Conservation (phyloP, 2,888 invertebrate genomes). For the Didymodactylos carnosus region DNA sequence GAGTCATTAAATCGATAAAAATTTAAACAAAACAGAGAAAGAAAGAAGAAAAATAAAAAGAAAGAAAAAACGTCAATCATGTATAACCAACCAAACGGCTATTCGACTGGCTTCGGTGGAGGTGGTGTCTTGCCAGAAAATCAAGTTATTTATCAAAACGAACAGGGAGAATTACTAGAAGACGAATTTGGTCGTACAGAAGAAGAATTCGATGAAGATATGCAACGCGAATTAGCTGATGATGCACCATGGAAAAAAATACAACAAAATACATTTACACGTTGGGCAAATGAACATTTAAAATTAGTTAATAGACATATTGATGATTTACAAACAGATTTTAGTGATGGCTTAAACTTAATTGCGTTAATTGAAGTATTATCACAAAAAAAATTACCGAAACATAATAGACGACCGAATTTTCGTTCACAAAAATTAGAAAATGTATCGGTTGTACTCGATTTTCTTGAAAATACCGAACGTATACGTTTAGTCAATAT, state of each 20-base stretch:
- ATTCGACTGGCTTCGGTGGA: background rate
- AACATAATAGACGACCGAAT: slow-evolving; percentile 61
- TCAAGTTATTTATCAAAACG: background rate
- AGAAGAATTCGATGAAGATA: slow-evolving; percentile 13
- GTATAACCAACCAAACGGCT: background rate
- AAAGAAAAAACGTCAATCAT: background rate
- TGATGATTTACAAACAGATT: slow-evolving; percentile 57
- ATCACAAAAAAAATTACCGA: slow-evolving; percentile 56
- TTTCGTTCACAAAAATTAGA: slow-evolving; percentile 75
- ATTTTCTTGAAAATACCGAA: slow-evolving; percentile 61
- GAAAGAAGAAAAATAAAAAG: background rate
- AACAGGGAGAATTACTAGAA: background rate
- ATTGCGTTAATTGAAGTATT: slow-evolving; percentile 49
- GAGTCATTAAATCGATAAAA: too few relatives aligned
- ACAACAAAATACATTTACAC: slow-evolving; percentile 76
- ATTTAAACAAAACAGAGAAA: background rate
- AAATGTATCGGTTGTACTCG: slow-evolving; percentile 67
- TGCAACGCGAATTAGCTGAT: slow-evolving; percentile 60
- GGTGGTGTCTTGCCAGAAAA: background rate
- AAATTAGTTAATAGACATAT: slow-evolving; percentile 58
- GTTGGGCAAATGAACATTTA: slow-evolving; percentile 77
- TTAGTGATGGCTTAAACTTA: slow-evolving; percentile 57
- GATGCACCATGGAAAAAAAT: slow-evolving; percentile 81
- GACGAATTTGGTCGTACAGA: background rate
- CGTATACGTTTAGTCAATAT: slow-evolving; percentile 74